Evolutionary conservation across 2,797 vertebrate species (phyloP).

Genomic region (Hafferia zeledoni): DNA sequence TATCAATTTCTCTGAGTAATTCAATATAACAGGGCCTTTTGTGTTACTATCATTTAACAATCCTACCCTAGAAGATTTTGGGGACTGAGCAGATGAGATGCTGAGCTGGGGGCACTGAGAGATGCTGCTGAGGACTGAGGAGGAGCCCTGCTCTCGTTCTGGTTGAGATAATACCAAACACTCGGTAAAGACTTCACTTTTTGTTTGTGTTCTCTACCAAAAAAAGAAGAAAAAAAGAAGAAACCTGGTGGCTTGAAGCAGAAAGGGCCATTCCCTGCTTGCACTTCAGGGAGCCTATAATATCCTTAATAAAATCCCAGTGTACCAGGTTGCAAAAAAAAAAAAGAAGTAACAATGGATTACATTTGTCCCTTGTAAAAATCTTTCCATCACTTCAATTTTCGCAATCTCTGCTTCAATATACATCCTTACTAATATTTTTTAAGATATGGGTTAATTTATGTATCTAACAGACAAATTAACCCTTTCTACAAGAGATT

Average conservation of each 20-base stretch:
- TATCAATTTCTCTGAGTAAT: fast-evolving
- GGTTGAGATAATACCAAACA: background rate
- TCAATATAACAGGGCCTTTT: background rate
- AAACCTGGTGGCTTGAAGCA: background rate
- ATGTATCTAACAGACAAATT: background rate
- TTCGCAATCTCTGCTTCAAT: background rate
- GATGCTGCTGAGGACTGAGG: background rate
- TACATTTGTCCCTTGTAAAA: background rate
- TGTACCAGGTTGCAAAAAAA: background rate
- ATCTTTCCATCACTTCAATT: background rate
- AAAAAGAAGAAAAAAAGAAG: background rate
- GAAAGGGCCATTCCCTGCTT: background rate
- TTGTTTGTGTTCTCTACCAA: background rate
- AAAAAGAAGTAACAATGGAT: background rate
- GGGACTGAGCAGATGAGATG: background rate
- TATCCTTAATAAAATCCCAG: background rate
- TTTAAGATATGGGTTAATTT: background rate
- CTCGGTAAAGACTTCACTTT: background rate
- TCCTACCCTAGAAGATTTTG: background rate
- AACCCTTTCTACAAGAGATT: background rate
- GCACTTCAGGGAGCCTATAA: background rate
- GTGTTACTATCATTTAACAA: background rate
- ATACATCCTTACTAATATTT: background rate
- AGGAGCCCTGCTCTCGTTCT: background rate
- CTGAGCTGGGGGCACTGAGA: background rate